Evolutionary conservation across 2,888 invertebrate species (phyloP), one percentile per base, ranked within the genome.

Genomic region (Lathronympha strigana): DNA sequence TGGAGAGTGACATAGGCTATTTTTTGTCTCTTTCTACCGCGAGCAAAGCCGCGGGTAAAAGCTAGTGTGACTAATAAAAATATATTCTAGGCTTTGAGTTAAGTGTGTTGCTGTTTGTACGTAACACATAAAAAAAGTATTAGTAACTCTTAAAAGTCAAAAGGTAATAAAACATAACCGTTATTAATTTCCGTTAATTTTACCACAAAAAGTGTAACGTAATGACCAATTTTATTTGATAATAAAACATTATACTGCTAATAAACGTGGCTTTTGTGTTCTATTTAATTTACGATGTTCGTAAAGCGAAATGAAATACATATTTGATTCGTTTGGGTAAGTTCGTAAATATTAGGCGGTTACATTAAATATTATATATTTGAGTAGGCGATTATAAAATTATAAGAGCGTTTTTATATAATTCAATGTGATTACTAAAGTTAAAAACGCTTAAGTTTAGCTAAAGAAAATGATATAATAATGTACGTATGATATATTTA

Each of bases 181-280:
- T 23, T 50, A 25, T 33, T 33, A 36, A 19, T 58, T 43, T 17
- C 25, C 49, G 17, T 36, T 19, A 51, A 53, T 55, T 49, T 54
- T 21, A 61, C 49, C 9, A 47, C 51, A n/a, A 58, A 67, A 67
- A 63, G 62, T 62, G 61, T 62, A 51, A 58, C 51, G 40, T 67
- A 53, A 67, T 62, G 51, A 67, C 47, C 13, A 23, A 53, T 67
- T 66, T 63, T 63, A 67, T 58, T 21, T 17, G 51, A 33, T 36
- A 67, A 67, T 67, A 67, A 67, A 67, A 67, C 21, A 38, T 61
- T 55, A 66, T 61, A 61, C 33, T 36, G 38, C 60, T 17, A 61
- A 54, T 66, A 61, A 66, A 54, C 43, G 53, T 31, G 51, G 33
- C 53, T 61, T 66, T 66, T 61, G 66, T 66, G 66, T 54, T 38